Percentiles rank a stretch among this genome's conserved stretches.
Conservation (phyloP, 2,888 invertebrate genomes). For the Heliconius cydno region DNA sequence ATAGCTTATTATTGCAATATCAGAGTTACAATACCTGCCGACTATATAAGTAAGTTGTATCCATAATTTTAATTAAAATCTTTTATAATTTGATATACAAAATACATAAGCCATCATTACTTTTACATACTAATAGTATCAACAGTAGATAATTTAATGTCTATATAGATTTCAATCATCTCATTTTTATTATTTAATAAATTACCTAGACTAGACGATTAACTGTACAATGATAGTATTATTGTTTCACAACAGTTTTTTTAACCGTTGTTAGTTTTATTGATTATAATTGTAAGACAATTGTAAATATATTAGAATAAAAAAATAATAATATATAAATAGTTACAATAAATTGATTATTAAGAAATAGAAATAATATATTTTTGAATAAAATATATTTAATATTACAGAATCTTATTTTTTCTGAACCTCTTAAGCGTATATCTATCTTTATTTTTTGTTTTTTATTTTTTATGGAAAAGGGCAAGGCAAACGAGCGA, state of each 20-base stretch:
- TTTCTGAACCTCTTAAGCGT: not conserved
- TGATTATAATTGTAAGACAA: not conserved
- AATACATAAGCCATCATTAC: not conserved
- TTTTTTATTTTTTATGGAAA: no score
- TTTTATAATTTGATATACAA: not conserved
- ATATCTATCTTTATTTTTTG: not conserved
- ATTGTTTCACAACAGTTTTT: not conserved
- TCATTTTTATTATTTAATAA: not conserved
- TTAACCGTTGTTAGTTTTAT: not conserved
- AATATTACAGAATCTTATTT: not conserved
- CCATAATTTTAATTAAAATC: not conserved
- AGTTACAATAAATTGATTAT: slow-evolving; percentile 8
- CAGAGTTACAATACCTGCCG: slow-evolving; percentile 38
- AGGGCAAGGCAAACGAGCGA: no score
- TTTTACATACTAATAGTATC: not conserved
- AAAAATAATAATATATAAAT: not conserved
- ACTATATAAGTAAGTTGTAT: slow-evolving; percentile 42
- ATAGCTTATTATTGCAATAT: not conserved
- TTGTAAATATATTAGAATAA: slow-evolving; percentile 21
- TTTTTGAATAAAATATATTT: slow-evolving; percentile 16
- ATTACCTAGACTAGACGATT: not conserved
- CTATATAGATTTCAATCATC: slow-evolving; percentile 5
- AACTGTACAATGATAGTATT: not conserved
- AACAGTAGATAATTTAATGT: not conserved
- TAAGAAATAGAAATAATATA: slow-evolving; percentile 14